phyloP scores from a whole-genome alignment of 2,888 invertebrate species.

The Stegophylla sp. region DNA sequence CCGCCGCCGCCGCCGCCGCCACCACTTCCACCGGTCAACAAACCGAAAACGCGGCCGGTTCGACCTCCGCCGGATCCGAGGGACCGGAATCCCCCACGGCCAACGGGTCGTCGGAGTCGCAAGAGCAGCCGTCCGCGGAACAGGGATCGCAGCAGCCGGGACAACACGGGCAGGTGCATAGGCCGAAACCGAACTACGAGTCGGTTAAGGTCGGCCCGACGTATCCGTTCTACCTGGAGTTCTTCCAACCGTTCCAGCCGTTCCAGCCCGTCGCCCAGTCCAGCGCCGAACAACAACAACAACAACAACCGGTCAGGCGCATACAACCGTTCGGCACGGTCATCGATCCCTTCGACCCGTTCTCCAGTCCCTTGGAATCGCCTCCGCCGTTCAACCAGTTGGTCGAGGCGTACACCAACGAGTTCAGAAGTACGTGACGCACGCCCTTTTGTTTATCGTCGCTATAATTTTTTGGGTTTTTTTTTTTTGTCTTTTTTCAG shows the following conservation, averaged over 20 bases:
- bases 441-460: no score
- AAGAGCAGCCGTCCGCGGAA: not conserved
- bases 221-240: slow-evolving; percentile 12
- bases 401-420: slow-evolving; percentile 44
- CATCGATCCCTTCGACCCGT: slow-evolving; percentile 24
- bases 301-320: not conserved
- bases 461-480: no score
- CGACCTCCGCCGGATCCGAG: not conserved
- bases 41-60: not conserved
- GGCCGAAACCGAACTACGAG: not conserved
- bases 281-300: not conserved
- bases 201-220: not conserved
- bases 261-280: not conserved
- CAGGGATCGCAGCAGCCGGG: not conserved
- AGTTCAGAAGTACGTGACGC: slow-evolving; percentile 31
- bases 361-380: not conserved
- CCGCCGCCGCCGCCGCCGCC: not conserved
- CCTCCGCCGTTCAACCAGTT: not conserved
- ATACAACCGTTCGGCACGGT: not conserved
- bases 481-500: no score
- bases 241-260: slow-evolving; percentile 33
- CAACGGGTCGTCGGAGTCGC: not conserved
- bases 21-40: not conserved
- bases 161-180: not conserved
- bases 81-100: not conserved